Evolutionary conservation across 2,888 invertebrate genomes (phyloP), one percentile per base, ranked within the genome.

Genomic region (Gari tellinella): DNA sequence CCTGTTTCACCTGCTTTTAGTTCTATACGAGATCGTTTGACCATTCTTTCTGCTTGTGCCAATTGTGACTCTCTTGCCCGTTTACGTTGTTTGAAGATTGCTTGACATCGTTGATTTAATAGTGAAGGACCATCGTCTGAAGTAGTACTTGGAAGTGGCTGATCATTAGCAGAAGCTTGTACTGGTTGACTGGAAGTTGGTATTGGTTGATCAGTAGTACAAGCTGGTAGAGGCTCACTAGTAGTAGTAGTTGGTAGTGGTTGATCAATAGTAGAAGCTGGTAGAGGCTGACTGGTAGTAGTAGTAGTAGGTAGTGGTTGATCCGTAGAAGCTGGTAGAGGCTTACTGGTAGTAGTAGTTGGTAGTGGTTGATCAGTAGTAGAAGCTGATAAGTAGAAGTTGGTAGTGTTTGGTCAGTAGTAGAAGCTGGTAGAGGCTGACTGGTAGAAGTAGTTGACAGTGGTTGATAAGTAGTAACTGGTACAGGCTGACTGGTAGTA

Each of bases 21-120:
- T 17, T 58, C 58, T 31, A 58, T 19, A 46, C 58, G 46, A 7
- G 46, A 26, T 26, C 31, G 8, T 46, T 58, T 58, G 10, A 58
- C 46, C 58, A 58, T 58, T 46, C 58, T 45, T 37, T 58, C 56
- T 12, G 56, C 56, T 43, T 56, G 56, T 17, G 41, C 5, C 25
- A 43, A 25, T 26, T 43, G 41, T 14, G 56, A 41, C 2, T 21
- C 43, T 43, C 43, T 15, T 8, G 43, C 53, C 19, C 53, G 31
- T 17, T 53, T 38, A 19, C 37, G n/a, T n/a, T n/a, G n/a, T n/a
- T n/a, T n/a, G n/a, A n/a, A n/a, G n/a, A n/a, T n/a, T n/a, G n/a
- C n/a, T n/a, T n/a, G n/a, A n/a, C n/a, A n/a, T n/a, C n/a, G n/a
- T n/a, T n/a, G n/a, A n/a, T n/a, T n/a, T n/a, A n/a, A n/a, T n/a